phyloP scores from a whole-genome alignment of 2,888 invertebrate species.

The Agonopterix alstromeriana region DNA sequence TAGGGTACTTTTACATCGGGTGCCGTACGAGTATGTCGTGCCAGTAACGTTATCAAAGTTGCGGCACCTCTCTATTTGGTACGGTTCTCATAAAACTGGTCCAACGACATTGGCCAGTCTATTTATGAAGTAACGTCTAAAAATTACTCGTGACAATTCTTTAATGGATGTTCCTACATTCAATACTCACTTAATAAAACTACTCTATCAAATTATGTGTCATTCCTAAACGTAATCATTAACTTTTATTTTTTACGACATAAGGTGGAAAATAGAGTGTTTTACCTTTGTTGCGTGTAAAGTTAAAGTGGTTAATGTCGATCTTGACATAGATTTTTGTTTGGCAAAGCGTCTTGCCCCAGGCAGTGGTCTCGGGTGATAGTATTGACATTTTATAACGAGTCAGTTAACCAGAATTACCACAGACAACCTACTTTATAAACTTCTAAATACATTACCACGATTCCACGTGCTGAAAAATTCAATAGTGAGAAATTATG shows the following conservation, averaged over 20 bases:
- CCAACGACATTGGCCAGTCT: conserved; percentile 3
- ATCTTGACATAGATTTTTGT: conserved; percentile 48
- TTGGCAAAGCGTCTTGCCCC: conserved; percentile 28
- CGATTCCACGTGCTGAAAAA: too few species aligned
- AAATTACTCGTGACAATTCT: conserved; percentile 34
- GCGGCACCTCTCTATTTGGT: too few species aligned
- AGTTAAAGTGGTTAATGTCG: conserved; percentile 10
- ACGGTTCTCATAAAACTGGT: neutral
- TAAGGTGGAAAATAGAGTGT: neutral
- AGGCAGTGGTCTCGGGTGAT: conserved; percentile 31
- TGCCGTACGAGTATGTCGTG: too few species aligned
- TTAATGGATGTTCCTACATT: conserved; percentile 24
- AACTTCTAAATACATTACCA: too few species aligned
- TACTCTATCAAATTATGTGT: neutral
- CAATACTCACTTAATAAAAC: conserved; percentile 6
- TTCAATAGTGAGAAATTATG: too few species aligned
- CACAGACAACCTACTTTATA: too few species aligned
- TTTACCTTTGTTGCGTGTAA: too few species aligned
- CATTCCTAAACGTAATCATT: neutral
- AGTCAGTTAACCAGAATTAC: conserved; percentile 2
- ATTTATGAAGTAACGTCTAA: conserved; percentile 7
- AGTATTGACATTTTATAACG: conserved; percentile 33
- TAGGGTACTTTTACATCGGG: too few species aligned
- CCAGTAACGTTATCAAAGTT: too few species aligned
- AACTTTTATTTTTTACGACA: neutral